Percentiles rank a stretch among this genome's conserved stretches.
These are phyloP conservation scores for Clupea harengus DNA, from an alignment of 2,113 vertebrate species.

Conservation along the genomic window DNA sequence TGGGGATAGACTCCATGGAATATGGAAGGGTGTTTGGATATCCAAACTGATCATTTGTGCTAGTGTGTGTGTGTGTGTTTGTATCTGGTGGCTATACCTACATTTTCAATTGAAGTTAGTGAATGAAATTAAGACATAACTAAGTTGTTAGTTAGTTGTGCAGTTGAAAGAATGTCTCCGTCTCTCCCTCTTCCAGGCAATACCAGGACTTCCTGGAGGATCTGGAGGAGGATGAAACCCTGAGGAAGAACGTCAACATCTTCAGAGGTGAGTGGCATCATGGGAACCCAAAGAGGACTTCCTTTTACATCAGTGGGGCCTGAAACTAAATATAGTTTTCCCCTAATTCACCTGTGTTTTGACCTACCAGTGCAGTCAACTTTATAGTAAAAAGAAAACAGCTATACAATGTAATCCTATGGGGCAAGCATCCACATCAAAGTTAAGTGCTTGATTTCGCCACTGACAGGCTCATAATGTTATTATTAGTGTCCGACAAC, in stretches of 20 bases:
- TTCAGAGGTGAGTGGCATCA: constrained; percentile 79
- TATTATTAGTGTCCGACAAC: too few species aligned
- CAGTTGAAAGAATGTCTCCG: not conserved
- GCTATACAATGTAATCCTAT: too few species aligned
- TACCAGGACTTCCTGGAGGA: constrained; percentile 98
- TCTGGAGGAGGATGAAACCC: constrained; percentile 93
- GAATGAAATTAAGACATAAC: not conserved
- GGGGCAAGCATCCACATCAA: too few species aligned
- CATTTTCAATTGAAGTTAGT: too few species aligned
- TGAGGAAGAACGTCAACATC: constrained; percentile 95
- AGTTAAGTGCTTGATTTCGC: too few species aligned
- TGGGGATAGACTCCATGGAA: too few species aligned
- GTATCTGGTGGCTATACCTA: too few species aligned
- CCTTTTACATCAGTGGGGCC: too few species aligned
- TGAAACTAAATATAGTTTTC: not conserved
- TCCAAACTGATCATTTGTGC: too few species aligned
- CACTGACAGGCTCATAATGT: too few species aligned
- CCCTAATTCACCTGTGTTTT: not conserved
- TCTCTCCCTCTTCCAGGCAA: constrained; percentile 72
- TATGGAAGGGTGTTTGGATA: too few species aligned
- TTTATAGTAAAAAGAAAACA: not conserved
- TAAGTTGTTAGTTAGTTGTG: not conserved
- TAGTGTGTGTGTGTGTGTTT: too few species aligned
- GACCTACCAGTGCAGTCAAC: not conserved
- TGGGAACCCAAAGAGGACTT: not conserved